Base-by-base conservation (phyloP, 2,888 invertebrate species). In the Aproaerema taeniolella region DNA sequence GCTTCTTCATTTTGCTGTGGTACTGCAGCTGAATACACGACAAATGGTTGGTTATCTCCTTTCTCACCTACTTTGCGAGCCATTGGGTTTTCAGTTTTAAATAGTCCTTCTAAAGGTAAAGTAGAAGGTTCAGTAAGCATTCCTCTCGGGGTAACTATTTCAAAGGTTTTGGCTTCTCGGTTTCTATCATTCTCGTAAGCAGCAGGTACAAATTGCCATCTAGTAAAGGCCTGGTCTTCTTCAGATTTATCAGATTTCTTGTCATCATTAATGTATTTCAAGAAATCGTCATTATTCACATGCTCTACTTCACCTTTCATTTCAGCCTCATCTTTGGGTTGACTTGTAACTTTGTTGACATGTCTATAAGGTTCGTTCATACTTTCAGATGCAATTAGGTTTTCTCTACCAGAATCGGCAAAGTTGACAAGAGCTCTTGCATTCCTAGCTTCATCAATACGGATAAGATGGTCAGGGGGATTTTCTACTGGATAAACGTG, bases 21-120 rank as follows among this genome's bases (percentile, higher is more conserved):
- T 14, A 68, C 55, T 8, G 85, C 66, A 6, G 83, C 74, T 4
- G 29, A 29, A 50, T 87, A 88, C 1, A 88, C 83, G 1, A 85
- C 60, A 53, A 82, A 87, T 1, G 86, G 83, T 50, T 77, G 72
- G 16, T 65, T 73, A n/a, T 52, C 56, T 24, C 46, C 49, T n/a
- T 59, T 57, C 24, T 62, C 55, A 39, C 45, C 58, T 1, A 66
- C 48, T 61, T 74, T 73, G 43, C 63, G 68, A 2, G 69, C 68
- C 45, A 57, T 68, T 1, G 88, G 82, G 36, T 73, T 78, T 59
- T 89, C 78, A 40, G 88, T 88, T 61, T 89, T 89, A 54, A 93
- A 93, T 6, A 93, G 70, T 1, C 88, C 91, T 74, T 93, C 91
- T 47, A 93, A 67, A 8, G 92, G 76, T 46, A 93, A 88, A 1